Evolutionary conservation across 2,113 vertebrate genomes (phyloP).

Genomic region (Calyptommatus sinebrachiatus): DNA sequence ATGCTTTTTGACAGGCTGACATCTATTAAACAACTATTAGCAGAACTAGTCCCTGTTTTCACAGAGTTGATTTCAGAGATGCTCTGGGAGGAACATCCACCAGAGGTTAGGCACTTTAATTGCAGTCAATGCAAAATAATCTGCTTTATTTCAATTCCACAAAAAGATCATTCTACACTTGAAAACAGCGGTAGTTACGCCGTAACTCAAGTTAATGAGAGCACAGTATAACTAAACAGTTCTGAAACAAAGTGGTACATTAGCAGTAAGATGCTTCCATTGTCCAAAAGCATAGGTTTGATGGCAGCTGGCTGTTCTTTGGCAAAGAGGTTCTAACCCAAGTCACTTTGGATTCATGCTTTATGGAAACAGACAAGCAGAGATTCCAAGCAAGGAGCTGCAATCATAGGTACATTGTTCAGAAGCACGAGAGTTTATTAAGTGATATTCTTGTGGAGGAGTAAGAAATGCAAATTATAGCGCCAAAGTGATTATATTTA

Average conservation of each 20-base stretch:
- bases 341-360: neutral
- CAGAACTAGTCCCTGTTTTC: slow-evolving; percentile 45
- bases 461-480: slow-evolving; percentile 19
- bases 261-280: neutral
- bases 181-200: slow-evolving; percentile 36
- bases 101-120: slow-evolving; percentile 60
- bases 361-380: neutral
- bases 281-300: neutral
- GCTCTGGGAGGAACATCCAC: slow-evolving; percentile 43
- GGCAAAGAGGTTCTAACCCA: neutral
- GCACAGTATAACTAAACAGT: slow-evolving; percentile 31
- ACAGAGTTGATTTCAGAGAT: slow-evolving; percentile 47
- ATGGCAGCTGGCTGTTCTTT: neutral
- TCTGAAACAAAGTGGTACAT: slow-evolving; percentile 29
- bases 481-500: slow-evolving; percentile 9
- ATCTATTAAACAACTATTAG: slow-evolving; percentile 22
- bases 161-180: slow-evolving; percentile 19
- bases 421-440: neutral
- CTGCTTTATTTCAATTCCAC: slow-evolving; percentile 38
- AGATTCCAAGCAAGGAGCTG: neutral
- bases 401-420: slow-evolving; percentile 10
- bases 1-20: neutral
- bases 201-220: slow-evolving; percentile 48
- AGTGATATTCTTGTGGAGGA: neutral
- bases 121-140: slow-evolving; percentile 44